Base-by-base conservation (phyloP, 2,888 invertebrate genomes). In the Pyrocoelia pectoralis region DNA sequence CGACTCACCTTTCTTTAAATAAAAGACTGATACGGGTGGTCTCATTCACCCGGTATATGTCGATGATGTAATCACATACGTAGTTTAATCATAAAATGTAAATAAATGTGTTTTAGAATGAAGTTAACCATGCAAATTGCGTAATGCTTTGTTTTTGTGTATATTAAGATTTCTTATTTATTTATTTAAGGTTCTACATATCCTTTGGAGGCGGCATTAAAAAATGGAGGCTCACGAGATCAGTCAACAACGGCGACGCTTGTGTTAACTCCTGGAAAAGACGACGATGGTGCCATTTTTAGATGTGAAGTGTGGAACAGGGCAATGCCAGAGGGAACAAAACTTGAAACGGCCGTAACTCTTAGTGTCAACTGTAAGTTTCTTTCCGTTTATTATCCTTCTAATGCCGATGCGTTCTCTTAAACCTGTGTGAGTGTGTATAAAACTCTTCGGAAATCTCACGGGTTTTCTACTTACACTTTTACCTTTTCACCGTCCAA, bases 291-390 rank as follows among this genome's bases (percentile, higher is more conserved):
- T 8, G 91, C 93, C 61, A 85, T 87, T 54, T 95, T 91, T 82
- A 87, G 91, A 63, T 96, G 96, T 80, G 91, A 92, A 68, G 95
- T 96, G 54, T 90, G 92, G 86, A 96, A 96, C 83, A 85, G 95
- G 49, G 96, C 95, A 69, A 91, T 96, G 88, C 86, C 89, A 0
- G 89, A 91, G 62, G 91, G 91, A 41, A 88, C 89, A 61, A 92
- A 92, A 71, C 83, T 95, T 68, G 93, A 93, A 73, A 87, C 93
- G 12, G 88, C 88, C 10, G 90, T 95, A 66, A 89, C 89, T 17
- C 85, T 96, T 61, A 92, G 90, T 80, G 95, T 96, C 68, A 94
- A 95, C 83, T 96, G 94, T 94, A 83, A 93, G 93, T 91, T 77
- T 53, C 71, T 67, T 68, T 64, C 65, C 65, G 29, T 58, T 54